A percentile compares a stretch with the other conserved stretches of the same genome.
Conservation (phyloP, 2,113 vertebrate species). For the Hyperoodon ampullatus region DNA sequence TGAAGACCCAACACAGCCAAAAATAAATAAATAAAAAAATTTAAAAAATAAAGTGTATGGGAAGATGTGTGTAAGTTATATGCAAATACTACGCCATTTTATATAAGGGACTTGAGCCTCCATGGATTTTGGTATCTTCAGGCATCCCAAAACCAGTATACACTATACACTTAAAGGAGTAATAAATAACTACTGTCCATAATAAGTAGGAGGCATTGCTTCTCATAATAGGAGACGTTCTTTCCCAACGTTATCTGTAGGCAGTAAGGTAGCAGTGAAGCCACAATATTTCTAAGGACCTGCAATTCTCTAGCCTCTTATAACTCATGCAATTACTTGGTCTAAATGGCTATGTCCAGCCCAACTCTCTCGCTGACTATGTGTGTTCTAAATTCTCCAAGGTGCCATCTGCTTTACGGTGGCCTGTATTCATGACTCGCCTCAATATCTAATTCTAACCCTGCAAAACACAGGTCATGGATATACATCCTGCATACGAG, state of each 20-base stretch:
- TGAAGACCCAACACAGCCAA: no score
- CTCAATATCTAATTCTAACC: conserved; percentile 12
- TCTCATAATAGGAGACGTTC: not conserved
- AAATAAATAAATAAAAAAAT: no score
- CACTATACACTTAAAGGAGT: not conserved
- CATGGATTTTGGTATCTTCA: not conserved
- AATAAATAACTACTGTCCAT: not conserved
- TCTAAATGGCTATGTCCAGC: not conserved
- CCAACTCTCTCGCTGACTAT: not conserved
- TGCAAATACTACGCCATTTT: not conserved
- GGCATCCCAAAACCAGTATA: not conserved
- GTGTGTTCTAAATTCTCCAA: not conserved
- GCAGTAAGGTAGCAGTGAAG: not conserved
- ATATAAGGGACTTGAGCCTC: not conserved
- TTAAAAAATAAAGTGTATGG: not conserved
- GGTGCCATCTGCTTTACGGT: not conserved
- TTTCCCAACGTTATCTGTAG: not conserved
- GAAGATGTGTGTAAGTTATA: not conserved
- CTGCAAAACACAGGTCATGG: not conserved
- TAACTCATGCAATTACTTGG: conserved; percentile 26
- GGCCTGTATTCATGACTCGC: not conserved
- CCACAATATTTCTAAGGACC: not conserved
- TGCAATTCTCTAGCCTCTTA: not conserved
- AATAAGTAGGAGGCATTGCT: not conserved
- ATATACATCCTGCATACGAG: not conserved